phyloP scores from a whole-genome alignment of 2,113 vertebrate species.

The Grammomys surdaster region DNA sequence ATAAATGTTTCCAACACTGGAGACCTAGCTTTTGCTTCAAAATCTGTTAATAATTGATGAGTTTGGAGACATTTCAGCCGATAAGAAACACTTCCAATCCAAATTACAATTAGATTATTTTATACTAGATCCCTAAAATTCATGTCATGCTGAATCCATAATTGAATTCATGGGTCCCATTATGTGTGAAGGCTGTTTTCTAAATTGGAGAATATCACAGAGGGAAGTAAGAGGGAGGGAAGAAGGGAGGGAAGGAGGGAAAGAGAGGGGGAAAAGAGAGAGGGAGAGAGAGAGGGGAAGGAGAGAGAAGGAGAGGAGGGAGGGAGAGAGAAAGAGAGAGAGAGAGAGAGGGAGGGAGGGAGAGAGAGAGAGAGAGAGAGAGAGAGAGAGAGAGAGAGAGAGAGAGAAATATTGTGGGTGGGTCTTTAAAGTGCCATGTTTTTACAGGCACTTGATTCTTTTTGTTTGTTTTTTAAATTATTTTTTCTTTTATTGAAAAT shows the following conservation, averaged over 20 bases:
- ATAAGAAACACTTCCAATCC: conserved; percentile 36
- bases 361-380: background rate
- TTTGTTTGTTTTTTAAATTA: background rate
- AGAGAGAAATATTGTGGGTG: background rate
- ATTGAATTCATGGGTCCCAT: background rate
- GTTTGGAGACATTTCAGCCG: conserved; percentile 58
- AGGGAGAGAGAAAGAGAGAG: no score
- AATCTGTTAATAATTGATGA: conserved; percentile 70
- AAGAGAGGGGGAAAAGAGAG: background rate
- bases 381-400: background rate
- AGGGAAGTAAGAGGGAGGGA: background rate
- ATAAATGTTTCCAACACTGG: conserved; percentile 65
- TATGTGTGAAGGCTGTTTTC: background rate
- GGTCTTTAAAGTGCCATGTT: background rate
- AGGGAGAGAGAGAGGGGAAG: no score
- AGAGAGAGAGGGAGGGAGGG: background rate
- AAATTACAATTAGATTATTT: conserved; percentile 32
- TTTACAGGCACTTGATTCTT: background rate
- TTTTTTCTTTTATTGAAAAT: background rate
- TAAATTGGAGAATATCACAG: background rate
- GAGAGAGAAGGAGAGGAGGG: no score
- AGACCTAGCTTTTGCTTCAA: conserved; percentile 33
- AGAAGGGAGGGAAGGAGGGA: background rate
- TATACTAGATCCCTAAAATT: conserved; percentile 18
- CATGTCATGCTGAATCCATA: background rate